Evolutionary conservation across 2,888 invertebrate species (phyloP).

Genomic region (Drosophila silvestris): DNA sequence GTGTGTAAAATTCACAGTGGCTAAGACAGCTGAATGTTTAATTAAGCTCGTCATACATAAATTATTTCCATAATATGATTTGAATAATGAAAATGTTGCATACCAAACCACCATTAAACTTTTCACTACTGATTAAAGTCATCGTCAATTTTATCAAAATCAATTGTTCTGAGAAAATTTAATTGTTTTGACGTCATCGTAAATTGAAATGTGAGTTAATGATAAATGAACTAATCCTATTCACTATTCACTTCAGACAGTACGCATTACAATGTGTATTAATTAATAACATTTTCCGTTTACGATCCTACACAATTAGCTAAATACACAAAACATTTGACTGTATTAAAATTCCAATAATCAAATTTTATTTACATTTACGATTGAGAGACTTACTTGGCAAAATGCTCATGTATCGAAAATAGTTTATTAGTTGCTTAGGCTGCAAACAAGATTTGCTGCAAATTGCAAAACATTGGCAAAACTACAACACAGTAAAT

Average conservation of each 20-base stretch:
- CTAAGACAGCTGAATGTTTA: neutral
- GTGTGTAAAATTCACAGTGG: neutral
- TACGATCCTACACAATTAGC: neutral
- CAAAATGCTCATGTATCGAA: neutral
- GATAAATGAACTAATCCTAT: neutral
- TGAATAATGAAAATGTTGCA: neutral
- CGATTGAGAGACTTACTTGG: neutral
- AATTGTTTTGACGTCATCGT: constrained; percentile 1
- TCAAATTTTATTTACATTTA: constrained; percentile 8
- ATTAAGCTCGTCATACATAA: neutral
- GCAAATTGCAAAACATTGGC: neutral
- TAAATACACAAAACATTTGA: neutral
- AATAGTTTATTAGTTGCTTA: neutral
- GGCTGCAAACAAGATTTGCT: neutral
- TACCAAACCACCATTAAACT: neutral
- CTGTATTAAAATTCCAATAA: constrained; percentile 9
- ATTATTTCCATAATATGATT: neutral
- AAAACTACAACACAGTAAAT: neutral
- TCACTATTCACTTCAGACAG: neutral
- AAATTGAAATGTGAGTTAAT: neutral
- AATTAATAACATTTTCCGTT: constrained; percentile 1
- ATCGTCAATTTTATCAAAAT: neutral
- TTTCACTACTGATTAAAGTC: neutral
- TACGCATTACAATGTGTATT: neutral
- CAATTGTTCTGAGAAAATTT: neutral